Percentiles rank a stretch among this genome's conserved stretches.
Evolutionary conservation across 2,113 vertebrate species (phyloP).

Genomic region (Pitta sordida): DNA sequence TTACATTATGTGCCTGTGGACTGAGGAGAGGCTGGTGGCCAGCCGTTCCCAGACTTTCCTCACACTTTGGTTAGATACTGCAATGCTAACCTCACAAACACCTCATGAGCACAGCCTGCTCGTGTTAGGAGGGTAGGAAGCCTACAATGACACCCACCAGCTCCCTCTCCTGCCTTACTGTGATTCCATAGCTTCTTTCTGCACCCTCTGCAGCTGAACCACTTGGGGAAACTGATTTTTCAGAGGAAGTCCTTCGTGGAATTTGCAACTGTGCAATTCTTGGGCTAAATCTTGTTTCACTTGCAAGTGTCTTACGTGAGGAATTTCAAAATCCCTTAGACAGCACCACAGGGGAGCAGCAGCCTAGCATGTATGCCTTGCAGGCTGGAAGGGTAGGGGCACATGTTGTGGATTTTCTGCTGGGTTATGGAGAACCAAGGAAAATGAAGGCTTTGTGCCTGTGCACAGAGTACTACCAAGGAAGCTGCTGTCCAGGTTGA

Average conservation of each 20-base stretch:
- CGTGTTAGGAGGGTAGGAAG: neutral
- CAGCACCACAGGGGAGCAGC: neutral
- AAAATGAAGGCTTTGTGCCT: neutral
- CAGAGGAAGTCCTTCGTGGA: neutral
- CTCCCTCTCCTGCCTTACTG: neutral
- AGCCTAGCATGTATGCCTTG: rapidly evolving
- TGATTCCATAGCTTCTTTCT: neutral
- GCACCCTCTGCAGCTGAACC: neutral
- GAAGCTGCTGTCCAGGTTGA: neutral
- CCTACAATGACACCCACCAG: neutral
- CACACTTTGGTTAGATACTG: neutral
- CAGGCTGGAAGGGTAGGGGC: neutral
- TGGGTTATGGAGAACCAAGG: rapidly evolving
- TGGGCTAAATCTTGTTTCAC: neutral
- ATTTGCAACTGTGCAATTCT: neutral
- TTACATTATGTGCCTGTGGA: too few relatives aligned
- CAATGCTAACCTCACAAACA: neutral
- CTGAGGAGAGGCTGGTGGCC: neutral
- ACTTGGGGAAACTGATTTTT: neutral
- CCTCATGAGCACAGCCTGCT: neutral
- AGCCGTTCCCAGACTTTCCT: neutral
- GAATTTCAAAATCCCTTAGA: neutral
- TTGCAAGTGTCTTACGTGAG: neutral
- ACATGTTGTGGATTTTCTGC: rapidly evolving
- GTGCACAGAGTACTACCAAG: neutral